Conservation (phyloP, 1,140 invertebrate genomes). For the Leptinotarsa lineolata region DNA sequence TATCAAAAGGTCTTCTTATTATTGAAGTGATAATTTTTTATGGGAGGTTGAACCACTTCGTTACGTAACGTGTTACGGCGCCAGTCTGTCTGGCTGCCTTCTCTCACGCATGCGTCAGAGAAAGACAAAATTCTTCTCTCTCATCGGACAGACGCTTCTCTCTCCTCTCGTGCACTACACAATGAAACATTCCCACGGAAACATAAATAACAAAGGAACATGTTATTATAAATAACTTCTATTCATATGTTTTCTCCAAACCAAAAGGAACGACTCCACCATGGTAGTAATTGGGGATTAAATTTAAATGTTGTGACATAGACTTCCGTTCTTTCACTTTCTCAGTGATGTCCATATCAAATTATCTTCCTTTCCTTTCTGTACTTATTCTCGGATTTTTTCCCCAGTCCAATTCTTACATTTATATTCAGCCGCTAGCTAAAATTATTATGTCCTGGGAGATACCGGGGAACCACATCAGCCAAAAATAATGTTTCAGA, state of each 20-base stretch:
- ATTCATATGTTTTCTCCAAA: slow-evolving; percentile 11
- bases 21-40: too few species aligned
- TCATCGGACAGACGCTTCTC: too few species aligned
- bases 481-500: not conserved
- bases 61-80: too few species aligned
- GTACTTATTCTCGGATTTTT: not conserved
- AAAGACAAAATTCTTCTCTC: too few species aligned
- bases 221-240: slow-evolving; percentile 2
- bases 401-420: not conserved
- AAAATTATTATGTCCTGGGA: not conserved
- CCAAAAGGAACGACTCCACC: slow-evolving; percentile 24
- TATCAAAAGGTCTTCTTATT: too few species aligned
- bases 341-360: slow-evolving; percentile 19
- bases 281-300: slow-evolving; percentile 31
- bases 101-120: too few species aligned
- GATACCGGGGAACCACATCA: not conserved
- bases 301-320: slow-evolving; percentile 27
- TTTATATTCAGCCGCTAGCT: not conserved
- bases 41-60: too few species aligned
- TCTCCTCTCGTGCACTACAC: not conserved
- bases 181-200: not conserved
- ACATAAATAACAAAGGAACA: not conserved
- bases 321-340: slow-evolving; percentile 13
- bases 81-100: too few species aligned
- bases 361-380: slow-evolving; percentile 17